Conservation (phyloP, 2,888 invertebrate species). For the Drosophila anceps region DNA sequence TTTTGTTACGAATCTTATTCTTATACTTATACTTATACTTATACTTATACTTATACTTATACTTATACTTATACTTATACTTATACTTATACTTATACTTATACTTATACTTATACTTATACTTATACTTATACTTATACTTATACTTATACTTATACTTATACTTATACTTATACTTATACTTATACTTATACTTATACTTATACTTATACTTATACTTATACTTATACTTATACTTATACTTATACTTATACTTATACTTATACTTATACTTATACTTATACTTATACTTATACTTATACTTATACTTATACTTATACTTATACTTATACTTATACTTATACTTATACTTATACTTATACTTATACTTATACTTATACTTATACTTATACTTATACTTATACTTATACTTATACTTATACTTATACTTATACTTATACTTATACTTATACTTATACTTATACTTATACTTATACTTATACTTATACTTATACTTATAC, state of each 20-base stretch:
- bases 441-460: constrained; percentile 1
- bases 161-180: constrained; percentile 1
- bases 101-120: neutral
- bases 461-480: neutral
- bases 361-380: constrained; percentile 1
- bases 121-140: constrained; percentile 1
- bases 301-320: neutral
- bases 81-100: neutral
- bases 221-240: constrained; percentile 5
- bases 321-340: constrained; percentile 3
- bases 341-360: constrained; percentile 3
- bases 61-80: neutral
- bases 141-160: constrained; percentile 1
- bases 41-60: neutral
- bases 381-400: constrained; percentile 1
- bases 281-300: neutral
- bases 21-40: neutral
- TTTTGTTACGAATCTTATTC: neutral
- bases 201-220: constrained; percentile 5
- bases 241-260: constrained; percentile 4
- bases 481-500: constrained; percentile 2
- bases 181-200: constrained; percentile 5
- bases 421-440: constrained; percentile 1
- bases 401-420: constrained; percentile 2
- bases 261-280: neutral